phyloP scores from a whole-genome alignment of 1,140 invertebrate species.

The Danaus plexippus region DNA sequence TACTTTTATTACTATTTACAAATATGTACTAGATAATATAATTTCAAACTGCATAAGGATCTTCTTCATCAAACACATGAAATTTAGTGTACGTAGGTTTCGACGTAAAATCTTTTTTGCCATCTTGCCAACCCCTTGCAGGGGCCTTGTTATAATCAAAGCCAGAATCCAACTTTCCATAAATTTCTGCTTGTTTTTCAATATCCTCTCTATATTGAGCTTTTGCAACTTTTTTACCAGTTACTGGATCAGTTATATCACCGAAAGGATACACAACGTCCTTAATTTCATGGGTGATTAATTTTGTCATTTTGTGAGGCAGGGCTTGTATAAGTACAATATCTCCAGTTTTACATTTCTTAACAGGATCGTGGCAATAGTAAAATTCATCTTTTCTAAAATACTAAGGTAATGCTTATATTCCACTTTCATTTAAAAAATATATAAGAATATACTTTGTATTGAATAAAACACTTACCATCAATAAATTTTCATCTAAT shows the following conservation, averaged over 20 bases:
- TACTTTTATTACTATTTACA: constrained; percentile 30
- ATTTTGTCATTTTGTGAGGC: constrained; percentile 78
- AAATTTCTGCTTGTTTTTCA: constrained; percentile 77
- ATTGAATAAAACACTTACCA: constrained; percentile 71
- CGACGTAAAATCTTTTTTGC: constrained; percentile 84
- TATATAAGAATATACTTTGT: not conserved
- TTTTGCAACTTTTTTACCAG: constrained; percentile 83
- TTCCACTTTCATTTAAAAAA: not conserved
- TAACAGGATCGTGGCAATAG: constrained; percentile 84
- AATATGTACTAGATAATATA: constrained; percentile 9
- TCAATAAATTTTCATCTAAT: constrained; percentile 77
- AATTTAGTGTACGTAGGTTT: constrained; percentile 82
- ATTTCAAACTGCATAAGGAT: constrained; percentile 75
- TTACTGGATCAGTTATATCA: constrained; percentile 86
- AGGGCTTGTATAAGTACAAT: constrained; percentile 83
- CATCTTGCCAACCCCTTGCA: constrained; percentile 84
- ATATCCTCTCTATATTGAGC: constrained; percentile 83
- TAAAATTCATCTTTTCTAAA: constrained; percentile 80
- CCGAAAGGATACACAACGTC: constrained; percentile 86
- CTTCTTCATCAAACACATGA: constrained; percentile 80
- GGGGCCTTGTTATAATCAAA: constrained; percentile 86
- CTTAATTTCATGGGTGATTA: constrained; percentile 85
- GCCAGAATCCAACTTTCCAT: constrained; percentile 76
- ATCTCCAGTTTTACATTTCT: constrained; percentile 85
- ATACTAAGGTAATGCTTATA: constrained; percentile 75